Evolutionary conservation across 2,797 vertebrate genomes (phyloP), one percentile per base, ranked within the genome.

Genomic region (Coregonus ussuriensis): DNA sequence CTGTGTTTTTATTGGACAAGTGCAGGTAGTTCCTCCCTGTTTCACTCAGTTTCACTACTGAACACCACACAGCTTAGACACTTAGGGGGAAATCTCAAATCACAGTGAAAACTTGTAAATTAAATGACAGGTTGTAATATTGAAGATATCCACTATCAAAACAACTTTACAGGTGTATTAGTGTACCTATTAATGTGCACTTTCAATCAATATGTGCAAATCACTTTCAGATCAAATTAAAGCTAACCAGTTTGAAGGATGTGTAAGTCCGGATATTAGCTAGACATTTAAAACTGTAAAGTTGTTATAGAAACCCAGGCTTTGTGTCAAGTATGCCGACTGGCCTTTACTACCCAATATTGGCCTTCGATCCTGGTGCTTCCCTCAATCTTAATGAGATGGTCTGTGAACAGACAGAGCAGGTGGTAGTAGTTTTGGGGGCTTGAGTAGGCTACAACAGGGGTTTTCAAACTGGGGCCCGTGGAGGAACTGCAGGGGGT

Each of bases 201-300:
- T 82, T 81, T 70, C 11, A 7, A 41, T 70, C 78, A 78, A 18
- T 25, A 14, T 41, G 74, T 78, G 75, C 76, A 85, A 83, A 81
- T 73, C 82, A 83, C 79, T 89, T 83, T 85, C 83, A 73, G 79
- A 85, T 87, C 87, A 79, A 81, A 67, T 73, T 77, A 29, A 59
- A 56, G 78, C 79, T 76, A 86, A 81, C 81, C 86, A 78, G 25
- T 76, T 35, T 72, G 66, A 29, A 59, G 63, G 16, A 71, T 62
- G 14, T 66, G 80, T 77, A 33, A 71, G 70, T 75, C 75, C 47
- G 6, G 1, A 21, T 63, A 33, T 74, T 52, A 69, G 25, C 41
- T 18, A 7, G 31, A 53, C 74, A 76, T 75, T 54, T 52, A 52
- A 51, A 53, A 21, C 54, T 71, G 29, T 35, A 31, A 18, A 47